Evolutionary conservation across 2,888 invertebrate species (phyloP).

Genomic region (Leptinotarsa tumamoca): DNA sequence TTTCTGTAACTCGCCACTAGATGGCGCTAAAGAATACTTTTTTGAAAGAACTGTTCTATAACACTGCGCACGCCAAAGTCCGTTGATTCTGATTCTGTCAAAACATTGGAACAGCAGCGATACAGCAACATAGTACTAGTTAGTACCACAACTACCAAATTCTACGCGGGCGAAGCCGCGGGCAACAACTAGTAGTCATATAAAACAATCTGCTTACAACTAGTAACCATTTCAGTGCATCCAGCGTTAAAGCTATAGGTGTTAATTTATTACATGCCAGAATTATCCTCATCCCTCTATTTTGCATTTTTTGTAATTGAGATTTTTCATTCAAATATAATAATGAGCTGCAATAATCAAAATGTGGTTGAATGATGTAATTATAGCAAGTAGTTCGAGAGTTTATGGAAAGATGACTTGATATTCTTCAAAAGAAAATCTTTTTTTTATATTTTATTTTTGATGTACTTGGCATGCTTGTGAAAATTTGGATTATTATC

Average conservation of each 20-base stretch:
- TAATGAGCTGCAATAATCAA: conserved; percentile 11
- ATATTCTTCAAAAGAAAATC: background rate
- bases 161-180: too few species aligned
- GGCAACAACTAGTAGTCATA: background rate
- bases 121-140: too few species aligned
- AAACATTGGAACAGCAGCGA: too few species aligned
- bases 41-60: too few species aligned
- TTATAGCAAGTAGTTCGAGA: background rate
- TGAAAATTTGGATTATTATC: background rate
- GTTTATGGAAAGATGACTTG: conserved; percentile 1
- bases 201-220: conserved; percentile 20
- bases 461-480: background rate
- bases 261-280: conserved; percentile 10
- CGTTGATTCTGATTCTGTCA: too few species aligned
- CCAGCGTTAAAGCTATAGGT: conserved; percentile 1
- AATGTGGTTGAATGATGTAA: conserved; percentile 11
- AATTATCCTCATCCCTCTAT: conserved; percentile 13
- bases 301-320: conserved; percentile 13
- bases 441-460: background rate
- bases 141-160: too few species aligned
- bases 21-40: too few species aligned
- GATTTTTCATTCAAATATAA: conserved; percentile 16
- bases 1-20: too few species aligned
- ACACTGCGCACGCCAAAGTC: too few species aligned
- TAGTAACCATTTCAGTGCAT: conserved; percentile 16